Evolutionary conservation across 2,797 vertebrate species (phyloP).

Genomic region (Scolopax rusticola): DNA sequence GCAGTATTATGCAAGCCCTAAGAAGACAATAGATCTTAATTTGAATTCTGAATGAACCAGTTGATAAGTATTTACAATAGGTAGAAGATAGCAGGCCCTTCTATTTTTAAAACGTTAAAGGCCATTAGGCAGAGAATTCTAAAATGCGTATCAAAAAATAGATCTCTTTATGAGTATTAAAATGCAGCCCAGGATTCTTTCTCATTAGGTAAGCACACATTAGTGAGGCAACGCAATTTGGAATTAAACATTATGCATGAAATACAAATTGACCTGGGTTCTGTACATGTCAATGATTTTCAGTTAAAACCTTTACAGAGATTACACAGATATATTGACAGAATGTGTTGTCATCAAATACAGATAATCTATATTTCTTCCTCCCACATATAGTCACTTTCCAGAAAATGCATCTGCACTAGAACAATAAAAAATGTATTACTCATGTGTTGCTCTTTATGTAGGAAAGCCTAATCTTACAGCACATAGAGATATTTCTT

Average conservation of each 20-base stretch:
- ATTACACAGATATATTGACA: constrained; percentile 34
- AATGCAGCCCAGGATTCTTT: background rate
- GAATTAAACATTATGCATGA: background rate
- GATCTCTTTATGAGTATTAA: background rate
- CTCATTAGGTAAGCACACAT: background rate
- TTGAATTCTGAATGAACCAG: constrained; percentile 52
- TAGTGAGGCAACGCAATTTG: background rate
- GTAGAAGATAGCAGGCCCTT: background rate
- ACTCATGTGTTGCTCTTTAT: background rate
- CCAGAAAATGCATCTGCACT: constrained; percentile 53
- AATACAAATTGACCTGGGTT: background rate
- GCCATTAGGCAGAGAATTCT: constrained; percentile 18
- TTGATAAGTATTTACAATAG: constrained; percentile 52
- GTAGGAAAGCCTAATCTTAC: constrained; percentile 8
- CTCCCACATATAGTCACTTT: constrained; percentile 31
- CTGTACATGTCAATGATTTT: background rate
- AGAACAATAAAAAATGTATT: constrained; percentile 11
- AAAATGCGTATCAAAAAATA: constrained; percentile 1
- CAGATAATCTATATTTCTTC: constrained; percentile 50
- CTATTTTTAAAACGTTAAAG: constrained; percentile 49
- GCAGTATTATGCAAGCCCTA: constrained; percentile 23
- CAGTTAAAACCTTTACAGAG: background rate
- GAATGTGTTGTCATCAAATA: constrained; percentile 21
- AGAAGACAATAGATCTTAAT: constrained; percentile 47
- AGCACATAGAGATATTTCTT: background rate